Conservation (phyloP, 2,888 invertebrate species). For the Creontiades dilutus region DNA sequence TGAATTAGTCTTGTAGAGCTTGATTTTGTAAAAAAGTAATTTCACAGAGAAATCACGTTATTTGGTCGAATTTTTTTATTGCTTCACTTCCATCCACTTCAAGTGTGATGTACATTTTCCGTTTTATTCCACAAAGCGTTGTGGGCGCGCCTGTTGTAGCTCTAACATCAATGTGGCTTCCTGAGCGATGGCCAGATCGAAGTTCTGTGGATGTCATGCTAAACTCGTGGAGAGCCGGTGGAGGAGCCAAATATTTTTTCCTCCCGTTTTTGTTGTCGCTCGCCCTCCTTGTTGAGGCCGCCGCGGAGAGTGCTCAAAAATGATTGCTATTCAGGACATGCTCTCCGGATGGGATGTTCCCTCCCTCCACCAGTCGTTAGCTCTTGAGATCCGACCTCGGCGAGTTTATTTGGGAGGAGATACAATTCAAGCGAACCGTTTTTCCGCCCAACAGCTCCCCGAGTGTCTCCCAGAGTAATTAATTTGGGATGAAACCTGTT, state of each 20-base stretch:
- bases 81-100: too few relatives aligned
- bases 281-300: not conserved
- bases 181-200: slow-evolving; percentile 13
- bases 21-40: too few relatives aligned
- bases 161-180: not conserved
- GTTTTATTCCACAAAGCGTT: too few relatives aligned
- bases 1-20: too few relatives aligned
- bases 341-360: not conserved
- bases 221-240: slow-evolving; percentile 30
- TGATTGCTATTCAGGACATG: slow-evolving; percentile 39
- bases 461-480: slow-evolving; percentile 6
- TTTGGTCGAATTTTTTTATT: too few relatives aligned
- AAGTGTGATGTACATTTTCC: too few relatives aligned
- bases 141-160: slow-evolving; percentile 16
- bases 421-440: not conserved
- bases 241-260: not conserved
- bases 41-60: too few relatives aligned
- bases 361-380: not conserved
- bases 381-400: not conserved
- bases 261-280: not conserved
- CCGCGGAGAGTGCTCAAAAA: not conserved
- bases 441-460: not conserved
- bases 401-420: slow-evolving; percentile 5
- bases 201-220: slow-evolving; percentile 16
- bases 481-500: not conserved